Evolutionary conservation across 2,113 vertebrate species (phyloP).

Genomic region (Leuciscus idus): DNA sequence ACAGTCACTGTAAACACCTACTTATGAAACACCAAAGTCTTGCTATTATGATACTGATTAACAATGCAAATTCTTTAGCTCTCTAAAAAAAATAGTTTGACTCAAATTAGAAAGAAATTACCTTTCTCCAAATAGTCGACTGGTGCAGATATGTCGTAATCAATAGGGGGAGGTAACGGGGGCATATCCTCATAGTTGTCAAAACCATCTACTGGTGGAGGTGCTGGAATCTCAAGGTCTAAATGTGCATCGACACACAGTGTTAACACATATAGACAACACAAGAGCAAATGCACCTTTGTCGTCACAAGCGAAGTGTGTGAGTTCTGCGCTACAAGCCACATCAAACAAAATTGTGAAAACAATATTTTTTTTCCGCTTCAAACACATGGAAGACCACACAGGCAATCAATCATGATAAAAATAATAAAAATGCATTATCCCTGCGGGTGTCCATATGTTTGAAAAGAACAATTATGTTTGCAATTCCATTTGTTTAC

Average conservation of each 20-base stretch:
- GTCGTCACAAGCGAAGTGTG: neutral
- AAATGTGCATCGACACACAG: neutral
- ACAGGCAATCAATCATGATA: neutral
- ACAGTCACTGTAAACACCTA: neutral
- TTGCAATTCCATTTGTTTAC: neutral
- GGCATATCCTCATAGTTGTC: constrained; percentile 61
- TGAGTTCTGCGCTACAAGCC: neutral
- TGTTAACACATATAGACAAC: neutral
- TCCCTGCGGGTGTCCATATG: no score
- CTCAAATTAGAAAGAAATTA: constrained; percentile 35
- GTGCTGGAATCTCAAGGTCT: constrained; percentile 72
- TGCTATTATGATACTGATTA: no score
- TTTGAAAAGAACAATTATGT: neutral
- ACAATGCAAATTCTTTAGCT: neutral
- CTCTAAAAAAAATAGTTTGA: no score
- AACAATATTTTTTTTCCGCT: neutral
- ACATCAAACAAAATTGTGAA: neutral
- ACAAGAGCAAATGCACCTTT: neutral
- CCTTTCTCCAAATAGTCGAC: constrained; percentile 72
- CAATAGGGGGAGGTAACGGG: constrained; percentile 71
- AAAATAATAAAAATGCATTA: neutral
- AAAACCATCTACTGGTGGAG: constrained; percentile 52
- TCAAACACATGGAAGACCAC: neutral
- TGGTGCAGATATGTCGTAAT: constrained; percentile 63
- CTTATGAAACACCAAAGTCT: no score